phyloP scores from a whole-genome alignment of 2,797 vertebrate genomes.

The Sebastes baramenuke region DNA sequence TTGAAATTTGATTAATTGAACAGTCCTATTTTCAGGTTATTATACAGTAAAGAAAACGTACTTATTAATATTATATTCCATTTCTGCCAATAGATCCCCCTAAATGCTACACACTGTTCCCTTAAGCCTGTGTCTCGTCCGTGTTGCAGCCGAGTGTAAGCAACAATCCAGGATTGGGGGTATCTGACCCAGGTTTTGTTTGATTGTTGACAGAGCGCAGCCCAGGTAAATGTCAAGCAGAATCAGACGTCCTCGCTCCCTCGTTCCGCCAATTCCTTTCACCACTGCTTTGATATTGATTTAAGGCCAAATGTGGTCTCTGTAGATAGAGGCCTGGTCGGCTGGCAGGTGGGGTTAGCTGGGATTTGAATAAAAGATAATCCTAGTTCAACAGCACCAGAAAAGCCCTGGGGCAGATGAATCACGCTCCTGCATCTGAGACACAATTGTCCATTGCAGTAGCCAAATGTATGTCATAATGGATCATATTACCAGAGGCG shows the following conservation, averaged over 20 bases:
- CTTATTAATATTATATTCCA: no score
- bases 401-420: slow-evolving; percentile 41
- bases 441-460: slow-evolving; percentile 9
- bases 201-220: slow-evolving; percentile 52
- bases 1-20: no score
- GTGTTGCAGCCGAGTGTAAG: not conserved
- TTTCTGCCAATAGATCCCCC: not conserved
- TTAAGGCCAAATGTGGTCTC: slow-evolving; percentile 57
- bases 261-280: slow-evolving; percentile 17
- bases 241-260: slow-evolving; percentile 35
- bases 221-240: slow-evolving; percentile 61
- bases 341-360: slow-evolving; percentile 44
- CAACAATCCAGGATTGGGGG: not conserved
- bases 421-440: slow-evolving; percentile 18
- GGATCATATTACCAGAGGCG: not conserved
- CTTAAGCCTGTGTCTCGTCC: not conserved
- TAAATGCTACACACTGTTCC: no score
- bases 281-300: slow-evolving; percentile 59
- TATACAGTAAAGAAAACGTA: no score
- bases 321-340: slow-evolving; percentile 24
- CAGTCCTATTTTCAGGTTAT: no score
- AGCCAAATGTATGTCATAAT: slow-evolving; percentile 1
- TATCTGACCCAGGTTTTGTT: slow-evolving; percentile 25
- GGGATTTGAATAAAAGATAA: slow-evolving; percentile 68
- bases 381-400: slow-evolving; percentile 49